These are phyloP conservation scores for Fringilla coelebs DNA, from an alignment of 2,797 vertebrate genomes.

Conservation along the genomic window DNA sequence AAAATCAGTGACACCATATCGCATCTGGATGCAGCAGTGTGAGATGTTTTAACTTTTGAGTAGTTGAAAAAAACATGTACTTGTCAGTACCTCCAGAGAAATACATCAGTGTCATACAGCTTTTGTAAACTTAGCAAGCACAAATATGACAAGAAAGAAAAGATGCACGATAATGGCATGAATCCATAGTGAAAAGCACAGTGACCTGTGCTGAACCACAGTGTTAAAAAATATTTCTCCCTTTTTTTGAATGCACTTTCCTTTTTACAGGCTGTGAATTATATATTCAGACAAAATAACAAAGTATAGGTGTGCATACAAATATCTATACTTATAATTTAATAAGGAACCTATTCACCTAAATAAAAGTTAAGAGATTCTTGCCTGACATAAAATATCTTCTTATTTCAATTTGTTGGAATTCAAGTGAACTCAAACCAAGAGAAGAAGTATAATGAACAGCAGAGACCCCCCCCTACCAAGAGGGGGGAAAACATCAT, in stretches of 20 bases:
- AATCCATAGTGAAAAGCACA: background rate
- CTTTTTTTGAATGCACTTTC: background rate
- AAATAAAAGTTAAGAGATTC: background rate
- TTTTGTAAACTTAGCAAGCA: background rate
- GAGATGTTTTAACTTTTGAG: background rate
- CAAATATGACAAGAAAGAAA: background rate
- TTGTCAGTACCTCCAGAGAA: background rate
- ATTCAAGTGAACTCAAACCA: background rate
- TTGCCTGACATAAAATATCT: background rate
- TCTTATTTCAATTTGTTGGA: background rate
- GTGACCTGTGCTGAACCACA: background rate
- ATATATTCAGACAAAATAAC: background rate
- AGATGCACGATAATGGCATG: background rate
- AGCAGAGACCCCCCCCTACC: background rate
- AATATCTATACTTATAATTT: background rate
- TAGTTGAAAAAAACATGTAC: background rate
- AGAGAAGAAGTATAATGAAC: background rate
- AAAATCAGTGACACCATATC: background rate
- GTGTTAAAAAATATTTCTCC: background rate
- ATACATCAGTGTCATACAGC: background rate
- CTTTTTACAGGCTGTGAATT: background rate
- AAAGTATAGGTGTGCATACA: background rate
- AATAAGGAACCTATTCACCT: background rate
- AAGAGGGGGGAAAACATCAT: accelerated
- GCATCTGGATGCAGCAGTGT: background rate